phyloP scores from a whole-genome alignment of 2,113 vertebrate genomes.

The Mobula hypostoma region DNA sequence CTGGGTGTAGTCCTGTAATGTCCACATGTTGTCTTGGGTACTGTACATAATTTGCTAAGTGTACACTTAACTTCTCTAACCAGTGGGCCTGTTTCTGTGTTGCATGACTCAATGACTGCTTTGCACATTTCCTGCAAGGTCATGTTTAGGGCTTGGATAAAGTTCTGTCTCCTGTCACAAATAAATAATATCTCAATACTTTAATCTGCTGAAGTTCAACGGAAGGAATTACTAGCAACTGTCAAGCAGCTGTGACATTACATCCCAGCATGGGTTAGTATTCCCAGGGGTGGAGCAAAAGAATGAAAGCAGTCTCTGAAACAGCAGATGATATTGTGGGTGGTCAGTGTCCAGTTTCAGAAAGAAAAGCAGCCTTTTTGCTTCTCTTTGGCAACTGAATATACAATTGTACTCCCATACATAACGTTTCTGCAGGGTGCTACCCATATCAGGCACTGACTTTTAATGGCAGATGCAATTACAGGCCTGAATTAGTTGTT shows the following conservation, averaged over 20 bases:
- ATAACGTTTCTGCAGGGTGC: not conserved
- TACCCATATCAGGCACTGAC: not conserved
- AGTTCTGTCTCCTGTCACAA: not conserved
- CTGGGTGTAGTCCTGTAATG: too few relatives aligned
- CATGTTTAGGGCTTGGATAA: not conserved
- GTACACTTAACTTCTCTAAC: too few relatives aligned
- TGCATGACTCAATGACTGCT: too few relatives aligned
- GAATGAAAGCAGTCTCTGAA: not conserved
- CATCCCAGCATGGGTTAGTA: not conserved
- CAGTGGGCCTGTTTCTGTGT: too few relatives aligned
- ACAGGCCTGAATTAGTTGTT: not conserved
- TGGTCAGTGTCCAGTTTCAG: not conserved
- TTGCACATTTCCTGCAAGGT: not conserved
- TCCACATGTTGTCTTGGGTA: too few relatives aligned
- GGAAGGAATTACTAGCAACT: not conserved
- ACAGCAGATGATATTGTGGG: not conserved
- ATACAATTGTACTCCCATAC: not conserved
- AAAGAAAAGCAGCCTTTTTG: not conserved
- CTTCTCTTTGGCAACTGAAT: not conserved
- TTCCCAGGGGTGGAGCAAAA: too few relatives aligned
- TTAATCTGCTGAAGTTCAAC: not conserved
- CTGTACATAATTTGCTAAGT: too few relatives aligned
- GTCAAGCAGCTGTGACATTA: not conserved
- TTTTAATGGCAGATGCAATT: not conserved
- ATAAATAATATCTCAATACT: not conserved